Conservation (phyloP, 2,113 vertebrate species). For the Danio rerio region DNA sequence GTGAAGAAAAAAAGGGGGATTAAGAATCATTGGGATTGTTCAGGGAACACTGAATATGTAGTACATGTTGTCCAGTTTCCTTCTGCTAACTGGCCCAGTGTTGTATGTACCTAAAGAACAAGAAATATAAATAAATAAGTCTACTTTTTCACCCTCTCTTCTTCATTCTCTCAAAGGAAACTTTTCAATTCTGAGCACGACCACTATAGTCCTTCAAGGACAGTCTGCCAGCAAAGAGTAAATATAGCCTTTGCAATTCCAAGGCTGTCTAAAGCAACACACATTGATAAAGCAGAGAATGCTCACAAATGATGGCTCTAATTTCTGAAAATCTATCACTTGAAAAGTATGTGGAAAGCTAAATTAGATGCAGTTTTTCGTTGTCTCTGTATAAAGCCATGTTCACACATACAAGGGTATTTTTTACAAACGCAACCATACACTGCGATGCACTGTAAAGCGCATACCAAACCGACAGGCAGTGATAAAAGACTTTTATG, state of each 20-base stretch:
- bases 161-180: slow-evolving; percentile 15
- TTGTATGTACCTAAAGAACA: neutral
- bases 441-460: too few relatives aligned
- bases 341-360: neutral
- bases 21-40: neutral
- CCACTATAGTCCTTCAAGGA: slow-evolving; percentile 43
- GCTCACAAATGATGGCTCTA: slow-evolving; percentile 15
- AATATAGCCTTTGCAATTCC: slow-evolving; percentile 52
- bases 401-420: too few relatives aligned
- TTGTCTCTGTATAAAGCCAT: neutral
- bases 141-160: neutral
- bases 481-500: too few relatives aligned
- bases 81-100: slow-evolving; percentile 9
- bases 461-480: too few relatives aligned
- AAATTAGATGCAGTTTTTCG: neutral
- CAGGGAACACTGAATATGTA: neutral
- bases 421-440: too few relatives aligned
- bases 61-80: neutral
- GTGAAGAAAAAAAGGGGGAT: neutral
- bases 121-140: neutral
- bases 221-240: slow-evolving; percentile 43
- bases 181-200: slow-evolving; percentile 41
- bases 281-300: slow-evolving; percentile 2
- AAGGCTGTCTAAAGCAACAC: slow-evolving; percentile 33
- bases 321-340: slow-evolving; percentile 3